A percentile compares a stretch with the other conserved stretches of the same genome.
Conservation (phyloP, 2,888 invertebrate species). For the Corbicula japonica region DNA sequence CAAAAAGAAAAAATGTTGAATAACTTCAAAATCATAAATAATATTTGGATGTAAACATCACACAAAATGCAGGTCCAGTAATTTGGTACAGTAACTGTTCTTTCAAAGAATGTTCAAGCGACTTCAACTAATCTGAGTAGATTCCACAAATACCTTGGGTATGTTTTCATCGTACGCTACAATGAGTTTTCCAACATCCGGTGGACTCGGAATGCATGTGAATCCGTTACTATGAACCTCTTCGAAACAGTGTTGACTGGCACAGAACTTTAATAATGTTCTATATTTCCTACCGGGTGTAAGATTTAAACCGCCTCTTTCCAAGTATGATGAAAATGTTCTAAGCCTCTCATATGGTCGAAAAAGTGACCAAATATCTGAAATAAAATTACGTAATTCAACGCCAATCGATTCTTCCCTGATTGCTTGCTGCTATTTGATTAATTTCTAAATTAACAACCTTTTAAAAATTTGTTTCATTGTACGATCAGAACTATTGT, state of each 20-base stretch:
- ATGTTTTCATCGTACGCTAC: constrained; percentile 4
- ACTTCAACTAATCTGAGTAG: no score
- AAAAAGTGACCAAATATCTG: constrained; percentile 3
- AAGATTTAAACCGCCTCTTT: constrained; percentile 1
- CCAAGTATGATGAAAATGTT: neutral
- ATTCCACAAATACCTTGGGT: constrained; percentile 18
- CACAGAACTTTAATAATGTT: constrained; percentile 30
- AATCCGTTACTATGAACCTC: constrained; percentile 43
- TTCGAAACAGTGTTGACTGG: constrained; percentile 31
- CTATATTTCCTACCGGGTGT: constrained; percentile 39
- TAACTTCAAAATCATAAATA: no score
- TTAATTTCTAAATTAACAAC: no score
- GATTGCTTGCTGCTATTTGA: no score
- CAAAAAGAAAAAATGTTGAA: no score
- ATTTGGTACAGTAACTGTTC: no score
- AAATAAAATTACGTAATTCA: neutral
- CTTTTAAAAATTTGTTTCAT: no score
- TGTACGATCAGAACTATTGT: no score
- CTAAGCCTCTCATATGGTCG: neutral
- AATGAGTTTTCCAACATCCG: constrained; percentile 20
- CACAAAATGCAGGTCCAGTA: no score
- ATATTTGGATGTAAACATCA: no score
- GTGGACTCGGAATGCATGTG: constrained; percentile 45
- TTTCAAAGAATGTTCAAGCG: no score
- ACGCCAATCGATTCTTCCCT: no score